Base-by-base conservation (phyloP, 2,113 vertebrate species). In the Sinocyclocheilus anshuiensis region DNA sequence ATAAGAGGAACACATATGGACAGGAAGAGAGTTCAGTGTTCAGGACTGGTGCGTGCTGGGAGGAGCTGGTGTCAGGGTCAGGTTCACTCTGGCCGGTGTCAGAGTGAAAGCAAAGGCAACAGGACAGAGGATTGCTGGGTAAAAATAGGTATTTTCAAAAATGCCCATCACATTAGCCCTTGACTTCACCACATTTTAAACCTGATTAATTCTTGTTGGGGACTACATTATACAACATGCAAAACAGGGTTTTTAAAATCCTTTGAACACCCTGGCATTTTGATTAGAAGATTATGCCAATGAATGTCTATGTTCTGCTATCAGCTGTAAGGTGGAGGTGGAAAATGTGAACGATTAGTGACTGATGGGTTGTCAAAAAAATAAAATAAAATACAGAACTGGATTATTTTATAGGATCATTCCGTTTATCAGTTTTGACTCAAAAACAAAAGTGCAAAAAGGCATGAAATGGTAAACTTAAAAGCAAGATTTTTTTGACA, bases 81-180 rank as follows among this genome's bases (percentile, higher is more conserved):
- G 72, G 42, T 53, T 69, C 48, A 69, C 59, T 67, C 84, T 71
- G 84, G 8, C 13, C 69, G 75, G 59, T 33, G 42, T 78, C 53
- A 65, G 78, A 29, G 20, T 48, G 61, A 80, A 24, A 33, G 83
- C 69, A 81, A 82, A 89, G 78, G 83, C 86, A 78, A 87, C 78
- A 77, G 5, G 63, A 86, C 77, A 81, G 85, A 86, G 65, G 74
- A 87, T 71, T 78, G 78, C 83, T 74, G 77, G 72, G 72, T 85
- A 74, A 78, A 83, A 65, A 59, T 33, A 36, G 61, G 22, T 7
- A 80, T 81, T 57, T 69, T 57, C 12, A 72, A 61, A 36, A 84
- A 86, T 63, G 77, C 84, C 53, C 88, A 67, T 79, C 76, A 69
- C 86, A 83, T 83, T 87, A 89, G 88, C 88, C 88, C 88, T 89